Evolutionary conservation across 2,888 invertebrate species (phyloP).

Genomic region (Polyploca ridens): DNA sequence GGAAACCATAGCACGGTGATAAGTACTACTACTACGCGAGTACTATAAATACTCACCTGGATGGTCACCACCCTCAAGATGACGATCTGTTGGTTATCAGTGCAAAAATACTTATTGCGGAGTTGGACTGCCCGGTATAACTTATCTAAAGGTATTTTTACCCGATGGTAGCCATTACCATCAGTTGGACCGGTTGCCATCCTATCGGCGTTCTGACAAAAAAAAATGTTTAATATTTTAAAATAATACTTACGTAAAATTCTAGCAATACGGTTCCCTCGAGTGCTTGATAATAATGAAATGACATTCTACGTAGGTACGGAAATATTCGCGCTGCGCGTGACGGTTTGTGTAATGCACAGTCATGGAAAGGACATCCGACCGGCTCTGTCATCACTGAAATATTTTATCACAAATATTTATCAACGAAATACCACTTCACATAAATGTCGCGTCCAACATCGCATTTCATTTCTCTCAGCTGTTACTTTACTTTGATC

Average conservation of each 20-base stretch:
- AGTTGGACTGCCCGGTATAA: too few relatives aligned
- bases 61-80: too few relatives aligned
- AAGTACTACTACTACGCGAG: too few relatives aligned
- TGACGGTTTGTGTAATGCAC: conserved; percentile 28
- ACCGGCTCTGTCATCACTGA: conserved; percentile 33
- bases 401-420: conserved; percentile 45
- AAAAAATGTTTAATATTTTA: too few relatives aligned
- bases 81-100: too few relatives aligned
- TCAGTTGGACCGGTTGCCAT: too few relatives aligned
- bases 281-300: conserved; percentile 39
- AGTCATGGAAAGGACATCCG: conserved; percentile 28
- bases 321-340: conserved; percentile 40
- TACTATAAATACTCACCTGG: too few relatives aligned
- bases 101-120: too few relatives aligned
- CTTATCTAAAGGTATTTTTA: too few relatives aligned
- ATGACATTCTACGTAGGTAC: conserved; percentile 40
- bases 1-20: too few relatives aligned
- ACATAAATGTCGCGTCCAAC: conserved; percentile 4
- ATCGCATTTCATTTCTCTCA: conserved; percentile 10
- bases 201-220: too few relatives aligned
- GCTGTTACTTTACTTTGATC: conserved; percentile 26
- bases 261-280: conserved; percentile 32
- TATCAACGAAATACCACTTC: conserved; percentile 7
- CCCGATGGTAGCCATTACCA: too few relatives aligned
- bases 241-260: conserved; percentile 9